Percentiles rank a stretch among this genome's conserved stretches.
These are phyloP conservation scores for Athene cunicularia DNA, from an alignment of 2,113 vertebrate species.

Conservation along the genomic window DNA sequence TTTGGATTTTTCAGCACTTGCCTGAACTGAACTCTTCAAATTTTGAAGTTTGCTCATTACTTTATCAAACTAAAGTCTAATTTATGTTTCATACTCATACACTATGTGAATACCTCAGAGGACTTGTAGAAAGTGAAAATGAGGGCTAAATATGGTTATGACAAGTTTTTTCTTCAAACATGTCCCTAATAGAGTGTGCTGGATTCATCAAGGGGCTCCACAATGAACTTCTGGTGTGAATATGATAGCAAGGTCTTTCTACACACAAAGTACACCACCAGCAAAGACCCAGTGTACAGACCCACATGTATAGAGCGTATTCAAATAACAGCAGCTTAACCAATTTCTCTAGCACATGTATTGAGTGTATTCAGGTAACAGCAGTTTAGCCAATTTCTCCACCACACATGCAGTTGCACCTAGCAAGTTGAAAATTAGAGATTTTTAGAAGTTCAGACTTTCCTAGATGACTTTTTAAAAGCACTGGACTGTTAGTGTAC, in stretches of 20 bases:
- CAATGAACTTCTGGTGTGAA: neutral
- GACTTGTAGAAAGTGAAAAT: neutral
- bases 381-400: neutral
- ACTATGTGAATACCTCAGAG: neutral
- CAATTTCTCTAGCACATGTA: neutral
- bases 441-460: neutral
- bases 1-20: neutral
- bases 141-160: neutral
- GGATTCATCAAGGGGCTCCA: neutral
- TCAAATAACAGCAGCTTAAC: neutral
- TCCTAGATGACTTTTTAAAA: neutral
- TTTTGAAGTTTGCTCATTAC: conserved; percentile 2
- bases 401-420: neutral
- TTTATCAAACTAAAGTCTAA: neutral
- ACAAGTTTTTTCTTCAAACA: neutral
- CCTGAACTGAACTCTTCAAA: neutral
- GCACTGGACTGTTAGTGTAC: fast-evolving
- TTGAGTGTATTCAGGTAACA: neutral
- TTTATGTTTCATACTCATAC: neutral
- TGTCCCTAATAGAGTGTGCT: neutral
- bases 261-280: neutral
- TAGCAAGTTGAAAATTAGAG: neutral
- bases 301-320: neutral
- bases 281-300: neutral
- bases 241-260: neutral